A percentile compares a stretch with the other conserved stretches of the same genome.
These are phyloP conservation scores for Sinotaia quadrata DNA, from an alignment of 2,888 invertebrate genomes.

Conservation along the genomic window DNA sequence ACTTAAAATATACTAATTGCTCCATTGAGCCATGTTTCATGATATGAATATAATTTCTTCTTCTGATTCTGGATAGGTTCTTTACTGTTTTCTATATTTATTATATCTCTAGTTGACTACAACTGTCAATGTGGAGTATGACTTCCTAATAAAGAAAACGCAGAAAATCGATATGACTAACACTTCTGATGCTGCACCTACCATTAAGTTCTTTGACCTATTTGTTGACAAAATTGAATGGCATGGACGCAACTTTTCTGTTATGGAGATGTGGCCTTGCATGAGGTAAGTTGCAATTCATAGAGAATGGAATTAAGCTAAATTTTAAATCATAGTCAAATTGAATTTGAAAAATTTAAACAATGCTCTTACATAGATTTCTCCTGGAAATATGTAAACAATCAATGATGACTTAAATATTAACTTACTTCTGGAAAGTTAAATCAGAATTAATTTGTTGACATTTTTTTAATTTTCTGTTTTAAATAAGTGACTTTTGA, in stretches of 20 bases:
- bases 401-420: too few species aligned
- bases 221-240: constrained; percentile 75
- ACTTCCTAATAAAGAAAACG: constrained; percentile 42
- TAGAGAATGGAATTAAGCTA: too few species aligned
- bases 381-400: too few species aligned
- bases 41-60: background rate
- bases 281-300: constrained; percentile 89
- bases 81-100: background rate
- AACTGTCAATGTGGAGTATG: constrained; percentile 67
- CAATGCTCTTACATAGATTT: too few species aligned
- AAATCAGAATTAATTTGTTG: too few species aligned
- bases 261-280: constrained; percentile 85
- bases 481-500: too few species aligned
- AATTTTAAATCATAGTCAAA: too few species aligned
- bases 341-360: too few species aligned
- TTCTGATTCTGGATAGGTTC: background rate
- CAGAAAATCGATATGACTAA: constrained; percentile 24
- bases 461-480: too few species aligned
- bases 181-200: constrained; percentile 34
- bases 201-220: constrained; percentile 78
- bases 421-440: too few species aligned
- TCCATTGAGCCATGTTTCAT: background rate
- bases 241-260: constrained; percentile 89
- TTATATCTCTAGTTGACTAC: constrained; percentile 77
- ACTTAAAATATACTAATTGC: background rate